Conservation (phyloP, 2,888 invertebrate genomes). For the Xestobium rufovillosum region DNA sequence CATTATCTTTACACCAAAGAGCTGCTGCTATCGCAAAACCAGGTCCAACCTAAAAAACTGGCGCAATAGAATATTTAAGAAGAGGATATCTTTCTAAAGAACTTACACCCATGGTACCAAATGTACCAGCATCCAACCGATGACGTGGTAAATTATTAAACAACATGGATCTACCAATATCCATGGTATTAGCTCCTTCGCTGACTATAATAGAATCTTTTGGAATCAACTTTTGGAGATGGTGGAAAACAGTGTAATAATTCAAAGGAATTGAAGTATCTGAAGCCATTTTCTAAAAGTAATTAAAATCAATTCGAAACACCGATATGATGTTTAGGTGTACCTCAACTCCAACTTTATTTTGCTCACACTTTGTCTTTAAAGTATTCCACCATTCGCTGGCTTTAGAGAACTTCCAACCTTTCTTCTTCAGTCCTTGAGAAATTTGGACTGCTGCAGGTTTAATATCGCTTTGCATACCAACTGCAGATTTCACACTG, state of each 20-base stretch:
- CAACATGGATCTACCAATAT: conserved; percentile 86
- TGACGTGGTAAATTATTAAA: conserved; percentile 79
- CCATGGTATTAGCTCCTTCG: conserved; percentile 99
- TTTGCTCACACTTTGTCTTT: conserved; percentile 61
- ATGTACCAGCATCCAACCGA: conserved; percentile 91
- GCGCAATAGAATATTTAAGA: no score
- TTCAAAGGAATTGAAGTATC: conserved; percentile 75
- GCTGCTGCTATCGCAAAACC: conserved; percentile 92
- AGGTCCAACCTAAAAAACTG: conserved; percentile 58
- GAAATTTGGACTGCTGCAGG: conserved; percentile 61
- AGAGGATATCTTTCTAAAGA: no score
- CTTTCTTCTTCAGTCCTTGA: conserved; percentile 49
- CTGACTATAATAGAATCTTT: conserved; percentile 85
- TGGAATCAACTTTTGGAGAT: conserved; percentile 69
- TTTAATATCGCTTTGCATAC: conserved; percentile 77
- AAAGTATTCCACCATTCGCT: conserved; percentile 74
- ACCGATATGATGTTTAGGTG: conserved; percentile 15
- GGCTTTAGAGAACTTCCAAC: conserved; percentile 50
- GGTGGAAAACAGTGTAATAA: conserved; percentile 88
- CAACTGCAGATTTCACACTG: conserved; percentile 70
- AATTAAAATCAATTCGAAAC: conserved; percentile 5
- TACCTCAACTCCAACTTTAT: conserved; percentile 63
- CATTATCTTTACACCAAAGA: conserved; percentile 75
- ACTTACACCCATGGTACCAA: conserved; percentile 89
- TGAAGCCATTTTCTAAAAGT: conserved; percentile 48